A percentile compares a stretch with the other conserved stretches of the same genome.
These are phyloP conservation scores for Macrotis lagotis DNA, from an alignment of 2,113 vertebrate genomes.

Conservation along the genomic window DNA sequence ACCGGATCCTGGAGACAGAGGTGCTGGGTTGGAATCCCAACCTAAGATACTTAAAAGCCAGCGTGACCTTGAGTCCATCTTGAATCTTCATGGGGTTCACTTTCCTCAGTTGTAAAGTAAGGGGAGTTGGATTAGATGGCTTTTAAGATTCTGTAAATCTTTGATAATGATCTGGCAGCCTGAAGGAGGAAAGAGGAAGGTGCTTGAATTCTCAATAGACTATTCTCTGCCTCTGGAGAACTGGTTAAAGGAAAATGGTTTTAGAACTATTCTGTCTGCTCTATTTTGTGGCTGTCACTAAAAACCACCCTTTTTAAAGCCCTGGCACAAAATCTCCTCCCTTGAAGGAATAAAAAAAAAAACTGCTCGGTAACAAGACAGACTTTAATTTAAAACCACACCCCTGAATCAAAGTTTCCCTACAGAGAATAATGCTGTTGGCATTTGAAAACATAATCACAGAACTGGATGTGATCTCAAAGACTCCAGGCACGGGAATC, in stretches of 20 bases:
- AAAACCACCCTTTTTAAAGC: neutral
- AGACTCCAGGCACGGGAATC: neutral
- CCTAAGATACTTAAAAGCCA: neutral
- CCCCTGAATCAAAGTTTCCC: neutral
- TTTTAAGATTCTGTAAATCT: neutral
- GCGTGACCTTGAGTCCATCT: neutral
- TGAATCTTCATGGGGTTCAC: neutral
- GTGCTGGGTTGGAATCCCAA: neutral
- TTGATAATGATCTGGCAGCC: neutral
- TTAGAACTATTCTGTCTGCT: neutral
- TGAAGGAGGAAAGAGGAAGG: neutral
- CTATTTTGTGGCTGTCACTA: neutral
- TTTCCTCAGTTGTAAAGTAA: neutral
- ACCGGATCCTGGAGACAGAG: neutral
- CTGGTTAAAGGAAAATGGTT: neutral
- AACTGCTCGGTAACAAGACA: neutral
- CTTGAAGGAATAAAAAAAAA: neutral
- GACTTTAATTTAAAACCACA: constrained; percentile 1
- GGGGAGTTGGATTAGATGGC: neutral
- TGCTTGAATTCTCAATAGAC: neutral
- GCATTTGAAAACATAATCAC: neutral
- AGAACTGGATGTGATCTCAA: neutral
- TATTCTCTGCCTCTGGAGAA: neutral
- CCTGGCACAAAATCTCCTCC: neutral
- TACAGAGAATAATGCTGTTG: neutral